Conservation (phyloP, 2,113 vertebrate species). For the Porphyrio hochstetteri region DNA sequence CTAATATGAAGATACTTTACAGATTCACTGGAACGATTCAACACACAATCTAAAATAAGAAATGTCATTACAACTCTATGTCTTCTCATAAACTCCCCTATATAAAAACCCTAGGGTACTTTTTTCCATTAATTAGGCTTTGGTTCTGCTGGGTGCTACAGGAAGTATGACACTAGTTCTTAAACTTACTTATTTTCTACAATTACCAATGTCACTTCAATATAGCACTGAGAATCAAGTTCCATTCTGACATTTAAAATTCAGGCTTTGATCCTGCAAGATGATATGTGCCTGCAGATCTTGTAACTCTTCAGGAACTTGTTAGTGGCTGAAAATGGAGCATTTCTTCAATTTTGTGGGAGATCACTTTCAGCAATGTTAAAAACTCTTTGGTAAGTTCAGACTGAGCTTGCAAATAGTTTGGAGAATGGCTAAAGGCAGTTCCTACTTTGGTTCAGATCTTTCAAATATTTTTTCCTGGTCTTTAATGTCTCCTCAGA, state of each 20-base stretch:
- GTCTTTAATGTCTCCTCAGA: background rate
- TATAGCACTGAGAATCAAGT: background rate
- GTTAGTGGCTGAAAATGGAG: background rate
- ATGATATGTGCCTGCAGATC: background rate
- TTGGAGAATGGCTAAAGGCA: background rate
- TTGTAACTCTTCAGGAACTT: background rate
- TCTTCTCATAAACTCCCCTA: background rate
- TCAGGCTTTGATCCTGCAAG: background rate
- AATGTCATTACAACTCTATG: background rate
- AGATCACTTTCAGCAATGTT: background rate
- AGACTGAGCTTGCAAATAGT: background rate
- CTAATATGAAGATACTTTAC: background rate
- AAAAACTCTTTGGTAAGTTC: background rate
- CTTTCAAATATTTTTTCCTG: background rate
- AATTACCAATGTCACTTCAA: background rate
- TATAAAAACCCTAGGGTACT: background rate
- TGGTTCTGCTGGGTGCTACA: background rate
- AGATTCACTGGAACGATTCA: background rate
- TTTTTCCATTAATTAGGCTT: background rate
- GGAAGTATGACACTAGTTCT: background rate
- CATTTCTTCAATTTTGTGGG: background rate
- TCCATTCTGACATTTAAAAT: background rate
- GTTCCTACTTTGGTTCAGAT: background rate
- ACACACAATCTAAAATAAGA: background rate
- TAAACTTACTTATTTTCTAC: background rate